Conservation (phyloP, 2,797 vertebrate species). For the Catharus ustulatus region DNA sequence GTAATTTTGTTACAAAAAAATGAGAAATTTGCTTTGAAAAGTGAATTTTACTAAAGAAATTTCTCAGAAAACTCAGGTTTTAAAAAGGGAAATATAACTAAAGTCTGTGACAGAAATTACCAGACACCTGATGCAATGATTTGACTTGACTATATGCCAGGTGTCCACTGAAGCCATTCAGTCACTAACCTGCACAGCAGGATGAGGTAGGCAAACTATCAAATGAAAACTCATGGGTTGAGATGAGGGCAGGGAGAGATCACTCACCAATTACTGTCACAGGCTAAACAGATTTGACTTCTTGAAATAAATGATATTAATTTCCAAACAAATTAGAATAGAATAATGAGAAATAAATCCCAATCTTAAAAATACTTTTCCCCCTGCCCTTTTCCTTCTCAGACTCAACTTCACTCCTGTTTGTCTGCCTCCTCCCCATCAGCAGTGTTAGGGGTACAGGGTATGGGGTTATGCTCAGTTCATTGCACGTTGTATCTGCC, state of each 20-base stretch:
- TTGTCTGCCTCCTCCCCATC: not conserved
- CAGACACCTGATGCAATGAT: not conserved
- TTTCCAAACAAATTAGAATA: not conserved
- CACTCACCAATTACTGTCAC: not conserved
- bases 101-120: not conserved
- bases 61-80: not conserved
- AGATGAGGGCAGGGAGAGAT: not conserved
- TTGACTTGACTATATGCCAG: not conserved
- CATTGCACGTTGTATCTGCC: fast-evolving
- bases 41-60: not conserved
- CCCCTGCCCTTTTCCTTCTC: not conserved
- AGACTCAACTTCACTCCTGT: not conserved
- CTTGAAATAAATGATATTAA: not conserved
- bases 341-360: not conserved
- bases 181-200: not conserved
- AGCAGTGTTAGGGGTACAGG: not conserved
- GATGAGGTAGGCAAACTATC: not conserved
- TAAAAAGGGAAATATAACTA: not conserved
- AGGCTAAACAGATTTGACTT: not conserved
- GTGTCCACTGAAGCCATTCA: not conserved
- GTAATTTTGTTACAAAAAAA: not conserved
- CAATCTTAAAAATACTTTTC: not conserved
- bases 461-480: not conserved
- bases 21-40: not conserved
- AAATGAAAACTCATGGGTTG: fast-evolving